Evolutionary conservation across 2,113 vertebrate genomes (phyloP).

Genomic region (Ceyx melanurus): DNA sequence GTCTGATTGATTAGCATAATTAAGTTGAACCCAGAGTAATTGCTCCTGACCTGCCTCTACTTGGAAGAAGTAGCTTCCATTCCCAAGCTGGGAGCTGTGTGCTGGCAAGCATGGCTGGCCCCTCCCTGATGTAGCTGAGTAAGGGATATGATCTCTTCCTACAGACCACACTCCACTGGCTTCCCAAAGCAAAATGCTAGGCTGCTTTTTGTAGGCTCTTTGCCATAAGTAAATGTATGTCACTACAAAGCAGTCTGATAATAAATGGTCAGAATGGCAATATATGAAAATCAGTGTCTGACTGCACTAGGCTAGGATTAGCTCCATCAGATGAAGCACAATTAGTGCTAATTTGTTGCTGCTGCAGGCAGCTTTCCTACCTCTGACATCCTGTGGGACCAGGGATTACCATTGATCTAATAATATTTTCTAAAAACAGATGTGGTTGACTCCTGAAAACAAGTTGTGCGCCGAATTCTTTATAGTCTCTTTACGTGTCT

Average conservation of each 20-base stretch:
- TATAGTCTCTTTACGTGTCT: neutral
- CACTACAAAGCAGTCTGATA: neutral
- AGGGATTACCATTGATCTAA: neutral
- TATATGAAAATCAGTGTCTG: neutral
- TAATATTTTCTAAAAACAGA: neutral
- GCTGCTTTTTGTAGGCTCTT: neutral
- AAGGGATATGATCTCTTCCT: neutral
- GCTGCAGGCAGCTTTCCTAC: neutral
- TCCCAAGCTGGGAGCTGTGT: neutral
- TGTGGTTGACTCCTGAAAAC: neutral
- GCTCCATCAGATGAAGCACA: neutral
- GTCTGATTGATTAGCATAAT: neutral
- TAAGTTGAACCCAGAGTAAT: neutral
- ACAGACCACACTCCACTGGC: neutral
- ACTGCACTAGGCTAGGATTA: neutral
- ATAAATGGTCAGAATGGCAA: neutral
- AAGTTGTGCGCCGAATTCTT: neutral
- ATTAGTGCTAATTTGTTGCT: slow-evolving; percentile 1
- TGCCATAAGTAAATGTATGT: neutral
- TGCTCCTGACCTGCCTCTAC: neutral
- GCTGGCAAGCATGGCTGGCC: neutral
- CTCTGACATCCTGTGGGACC: neutral
- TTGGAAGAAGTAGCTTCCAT: neutral
- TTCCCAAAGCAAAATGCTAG: neutral
- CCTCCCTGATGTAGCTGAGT: neutral